Evolutionary conservation across 1,140 invertebrate genomes (phyloP).

Genomic region (Gonioctena quinquepunctata): DNA sequence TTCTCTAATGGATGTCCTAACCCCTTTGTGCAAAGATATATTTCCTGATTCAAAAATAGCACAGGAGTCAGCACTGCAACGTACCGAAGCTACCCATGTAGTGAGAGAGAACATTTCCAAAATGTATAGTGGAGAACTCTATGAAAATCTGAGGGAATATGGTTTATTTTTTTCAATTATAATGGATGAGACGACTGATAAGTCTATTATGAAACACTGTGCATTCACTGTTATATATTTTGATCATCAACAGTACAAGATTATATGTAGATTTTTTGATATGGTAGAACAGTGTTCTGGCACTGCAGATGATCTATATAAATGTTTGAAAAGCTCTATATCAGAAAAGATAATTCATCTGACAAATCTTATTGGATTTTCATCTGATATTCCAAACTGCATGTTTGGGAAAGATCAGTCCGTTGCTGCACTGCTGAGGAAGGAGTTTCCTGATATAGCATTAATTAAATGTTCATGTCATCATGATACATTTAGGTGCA

Average conservation of each 20-base stretch:
- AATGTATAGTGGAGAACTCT: conserved; percentile 6
- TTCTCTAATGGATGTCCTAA: conserved; percentile 17
- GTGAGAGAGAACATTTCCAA: conserved; percentile 10
- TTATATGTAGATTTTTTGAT: conserved; percentile 26
- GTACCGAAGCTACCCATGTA: conserved; percentile 21
- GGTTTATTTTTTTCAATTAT: conserved; percentile 23
- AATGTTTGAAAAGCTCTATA: conserved; percentile 28
- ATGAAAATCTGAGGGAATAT: not conserved
- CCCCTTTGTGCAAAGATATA: conserved; percentile 11
- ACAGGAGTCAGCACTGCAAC: conserved; percentile 3
- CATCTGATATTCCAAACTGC: conserved; percentile 10
- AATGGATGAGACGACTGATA: conserved; percentile 31
- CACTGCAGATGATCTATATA: conserved; percentile 29
- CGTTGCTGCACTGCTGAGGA: conserved; percentile 26
- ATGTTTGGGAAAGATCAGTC: conserved; percentile 35
- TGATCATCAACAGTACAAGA: conserved; percentile 7
- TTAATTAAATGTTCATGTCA: conserved; percentile 24
- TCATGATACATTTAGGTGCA: conserved; percentile 18
- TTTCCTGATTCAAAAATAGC: conserved; percentile 26
- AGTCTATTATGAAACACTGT: conserved; percentile 15
- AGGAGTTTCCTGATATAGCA: conserved; percentile 20
- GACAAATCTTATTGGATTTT: conserved; percentile 42
- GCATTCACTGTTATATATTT: conserved; percentile 31
- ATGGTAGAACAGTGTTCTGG: conserved; percentile 32
- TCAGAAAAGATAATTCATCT: conserved; percentile 35